These are phyloP conservation scores for Philopedon plagiatum DNA, from an alignment of 2,888 invertebrate genomes.

Conservation along the genomic window DNA sequence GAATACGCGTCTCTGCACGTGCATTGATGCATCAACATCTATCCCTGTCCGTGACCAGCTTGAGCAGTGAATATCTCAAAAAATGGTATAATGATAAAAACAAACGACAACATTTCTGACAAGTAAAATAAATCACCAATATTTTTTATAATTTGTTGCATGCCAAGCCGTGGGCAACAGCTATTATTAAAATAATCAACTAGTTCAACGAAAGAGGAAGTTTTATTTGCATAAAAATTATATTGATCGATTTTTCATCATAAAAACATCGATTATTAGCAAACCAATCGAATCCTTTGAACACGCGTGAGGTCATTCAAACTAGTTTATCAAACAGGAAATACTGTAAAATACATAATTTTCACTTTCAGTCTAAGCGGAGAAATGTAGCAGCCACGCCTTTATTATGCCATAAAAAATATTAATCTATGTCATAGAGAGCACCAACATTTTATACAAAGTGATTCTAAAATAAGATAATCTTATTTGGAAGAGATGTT, in stretches of 20 bases:
- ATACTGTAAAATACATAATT: constrained; percentile 29
- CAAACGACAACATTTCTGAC: no score
- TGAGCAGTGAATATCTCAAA: no score
- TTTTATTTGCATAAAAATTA: neutral
- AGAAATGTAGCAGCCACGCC: constrained; percentile 32
- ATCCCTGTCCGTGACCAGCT: no score
- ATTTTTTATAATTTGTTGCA: no score
- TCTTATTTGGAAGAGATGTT: no score
- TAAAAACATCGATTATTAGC: neutral
- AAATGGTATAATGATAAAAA: no score
- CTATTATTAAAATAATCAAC: no score
- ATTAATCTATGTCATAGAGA: constrained; percentile 20
- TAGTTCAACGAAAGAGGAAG: neutral
- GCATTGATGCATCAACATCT: no score
- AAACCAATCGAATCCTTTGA: neutral
- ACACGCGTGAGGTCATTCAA: constrained; percentile 3
- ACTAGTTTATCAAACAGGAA: constrained; percentile 37
- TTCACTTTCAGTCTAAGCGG: constrained; percentile 33
- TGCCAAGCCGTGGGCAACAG: no score
- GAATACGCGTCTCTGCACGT: no score
- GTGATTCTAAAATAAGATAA: neutral
- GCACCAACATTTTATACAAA: constrained; percentile 15
- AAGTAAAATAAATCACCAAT: no score
- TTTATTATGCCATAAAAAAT: constrained; percentile 41
- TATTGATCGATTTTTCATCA: neutral